A percentile compares a stretch with the other conserved stretches of the same genome.
phyloP scores from a whole-genome alignment of 2,888 invertebrate genomes.

The Lasioglossum villosulum region DNA sequence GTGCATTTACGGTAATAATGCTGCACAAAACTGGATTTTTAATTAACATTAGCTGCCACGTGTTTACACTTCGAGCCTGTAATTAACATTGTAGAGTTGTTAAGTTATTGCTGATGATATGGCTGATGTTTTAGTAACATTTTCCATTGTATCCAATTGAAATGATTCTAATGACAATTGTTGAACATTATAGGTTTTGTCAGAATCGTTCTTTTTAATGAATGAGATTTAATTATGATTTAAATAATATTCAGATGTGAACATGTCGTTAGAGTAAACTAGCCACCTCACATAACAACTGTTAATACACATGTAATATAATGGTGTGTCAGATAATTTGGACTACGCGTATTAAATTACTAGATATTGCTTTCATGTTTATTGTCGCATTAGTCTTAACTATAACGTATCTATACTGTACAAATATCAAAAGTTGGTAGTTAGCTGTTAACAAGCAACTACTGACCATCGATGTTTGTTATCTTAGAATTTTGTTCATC shows the following conservation, averaged over 20 bases:
- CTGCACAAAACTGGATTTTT: not conserved
- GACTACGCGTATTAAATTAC: conserved; percentile 16
- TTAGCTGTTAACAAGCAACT: not conserved
- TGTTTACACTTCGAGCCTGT: not conserved
- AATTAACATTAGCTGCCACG: not conserved
- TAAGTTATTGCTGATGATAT: not conserved
- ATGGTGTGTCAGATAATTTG: not conserved
- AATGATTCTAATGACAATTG: not conserved
- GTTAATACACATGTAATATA: not conserved
- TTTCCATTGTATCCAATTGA: not conserved
- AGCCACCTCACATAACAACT: not conserved
- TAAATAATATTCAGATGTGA: not conserved
- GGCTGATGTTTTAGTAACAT: not conserved
- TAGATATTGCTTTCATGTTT: not conserved
- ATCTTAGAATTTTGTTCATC: conserved; percentile 3
- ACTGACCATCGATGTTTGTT: not conserved
- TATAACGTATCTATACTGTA: not conserved
- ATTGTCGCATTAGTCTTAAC: not conserved
- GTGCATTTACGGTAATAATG: not conserved
- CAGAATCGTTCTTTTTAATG: not conserved
- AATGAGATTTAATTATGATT: not conserved
- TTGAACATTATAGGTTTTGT: not conserved
- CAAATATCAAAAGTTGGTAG: not conserved
- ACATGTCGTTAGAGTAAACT: not conserved
- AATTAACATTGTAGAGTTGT: not conserved